Percentiles rank a stretch among this genome's conserved stretches.
These are phyloP conservation scores for Sorex araneus DNA, from an alignment of 2,113 vertebrate species.

Conservation along the genomic window DNA sequence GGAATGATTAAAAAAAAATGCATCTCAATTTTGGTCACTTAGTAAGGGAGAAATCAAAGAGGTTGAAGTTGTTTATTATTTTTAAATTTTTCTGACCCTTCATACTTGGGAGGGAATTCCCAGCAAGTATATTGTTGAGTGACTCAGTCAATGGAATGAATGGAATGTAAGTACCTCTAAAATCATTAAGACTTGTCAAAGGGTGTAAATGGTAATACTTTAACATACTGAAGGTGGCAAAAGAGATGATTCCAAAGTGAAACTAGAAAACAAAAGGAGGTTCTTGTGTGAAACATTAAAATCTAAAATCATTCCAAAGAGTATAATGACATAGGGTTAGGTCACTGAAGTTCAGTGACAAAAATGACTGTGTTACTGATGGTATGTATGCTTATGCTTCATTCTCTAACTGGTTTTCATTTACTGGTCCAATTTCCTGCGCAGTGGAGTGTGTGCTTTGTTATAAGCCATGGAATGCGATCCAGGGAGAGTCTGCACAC, in stretches of 20 bases:
- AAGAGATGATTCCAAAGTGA: conserved; percentile 28
- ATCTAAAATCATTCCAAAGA: conserved; percentile 39
- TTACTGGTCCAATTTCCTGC: conserved; percentile 60
- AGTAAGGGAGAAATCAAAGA: not conserved
- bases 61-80: not conserved
- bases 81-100: not conserved
- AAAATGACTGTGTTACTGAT: not conserved
- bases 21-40: not conserved
- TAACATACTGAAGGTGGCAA: not conserved
- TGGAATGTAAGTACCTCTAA: conserved; percentile 5
- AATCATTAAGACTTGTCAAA: conserved; percentile 30
- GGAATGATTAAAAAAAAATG: not conserved
- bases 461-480: conserved; percentile 44
- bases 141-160: not conserved
- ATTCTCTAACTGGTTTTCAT: conserved; percentile 51
- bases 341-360: not conserved
- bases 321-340: not conserved
- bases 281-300: not conserved
- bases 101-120: not conserved
- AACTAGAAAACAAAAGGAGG: conserved; percentile 36
- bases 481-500: conserved; percentile 48
- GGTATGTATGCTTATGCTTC: not conserved
- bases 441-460: conserved; percentile 47
- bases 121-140: conserved; percentile 30
- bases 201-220: not conserved